Evolutionary conservation across 2,888 invertebrate genomes (phyloP), one percentile per base, ranked within the genome.

Genomic region (Pteria penguin): DNA sequence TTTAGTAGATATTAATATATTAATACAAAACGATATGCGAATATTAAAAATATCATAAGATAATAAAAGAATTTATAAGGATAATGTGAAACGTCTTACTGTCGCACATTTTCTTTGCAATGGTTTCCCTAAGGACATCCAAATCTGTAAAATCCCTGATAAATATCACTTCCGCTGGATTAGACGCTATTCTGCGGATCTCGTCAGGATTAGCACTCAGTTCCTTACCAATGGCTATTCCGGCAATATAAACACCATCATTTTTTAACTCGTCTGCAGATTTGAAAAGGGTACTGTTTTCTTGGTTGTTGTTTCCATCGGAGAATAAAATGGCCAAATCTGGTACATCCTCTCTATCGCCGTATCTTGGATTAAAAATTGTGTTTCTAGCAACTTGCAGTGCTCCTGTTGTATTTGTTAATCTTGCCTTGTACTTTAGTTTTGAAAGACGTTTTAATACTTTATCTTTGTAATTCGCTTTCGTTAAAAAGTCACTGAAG

Each of bases 281-380:
- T 29, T 31, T 52, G 22, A 74, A 60, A 0, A 66, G 60, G n/a
- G 29, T 24, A 4, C 26, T 14, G 18, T 31, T 62, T 33, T 69
- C 55, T 2, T 52, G 22, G 22, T 74, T 74, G 29, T 66, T 67
- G 22, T 69, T 68, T 22, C 74, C 74, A 36, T 74, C 62, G 3
- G 62, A 52, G 8, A 74, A 60, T 1, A 74, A 14, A 1, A 74
- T 54, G 0, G 62, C 60, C 26, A 74, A 54, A 29, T 74, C 62
- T 11, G 33, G 54, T 22, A 74, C 62, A 2, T 62, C 66, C 0
- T 55, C 52, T 33, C 74, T 24, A 29, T 74, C 74, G 4, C 74
- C 74, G 26, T 74, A 68, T 33, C 24, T 24, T 18, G 29, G 22
- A 22, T 33, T 52, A 57, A 74, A 74, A 29, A 74, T 27, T 2